Conservation (phyloP, 2,797 vertebrate genomes). For the Thripadectes ignobilis region DNA sequence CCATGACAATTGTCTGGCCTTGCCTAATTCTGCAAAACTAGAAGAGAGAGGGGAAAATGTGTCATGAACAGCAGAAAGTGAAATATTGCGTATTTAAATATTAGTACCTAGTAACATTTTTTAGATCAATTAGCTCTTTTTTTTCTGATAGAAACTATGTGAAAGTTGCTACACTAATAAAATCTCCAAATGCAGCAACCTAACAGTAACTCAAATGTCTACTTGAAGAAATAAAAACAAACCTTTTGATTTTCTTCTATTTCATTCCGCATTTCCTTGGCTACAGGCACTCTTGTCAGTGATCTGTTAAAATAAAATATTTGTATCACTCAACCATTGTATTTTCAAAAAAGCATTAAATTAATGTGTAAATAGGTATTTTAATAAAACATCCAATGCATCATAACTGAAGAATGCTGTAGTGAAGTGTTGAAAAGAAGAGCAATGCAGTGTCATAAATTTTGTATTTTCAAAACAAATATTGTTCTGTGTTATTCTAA, state of each 20-base stretch:
- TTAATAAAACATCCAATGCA: neutral
- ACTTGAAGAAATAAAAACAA: constrained; percentile 39
- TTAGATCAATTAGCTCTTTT: neutral
- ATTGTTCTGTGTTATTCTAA: neutral
- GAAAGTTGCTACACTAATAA: neutral
- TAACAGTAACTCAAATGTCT: neutral
- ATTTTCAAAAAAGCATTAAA: neutral
- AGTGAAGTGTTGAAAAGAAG: neutral
- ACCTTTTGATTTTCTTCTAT: constrained; percentile 99
- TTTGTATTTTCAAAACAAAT: neutral
- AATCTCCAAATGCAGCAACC: neutral
- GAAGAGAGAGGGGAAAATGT: neutral
- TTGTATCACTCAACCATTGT: neutral
- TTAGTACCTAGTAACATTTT: neutral
- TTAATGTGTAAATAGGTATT: neutral
- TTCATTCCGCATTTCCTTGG: constrained; percentile 91
- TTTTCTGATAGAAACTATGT: neutral
- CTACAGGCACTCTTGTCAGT: constrained; percentile 89
- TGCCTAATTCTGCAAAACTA: neutral
- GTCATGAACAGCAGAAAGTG: neutral
- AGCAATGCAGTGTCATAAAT: neutral
- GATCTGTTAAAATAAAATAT: constrained; percentile 86
- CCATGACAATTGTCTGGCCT: neutral
- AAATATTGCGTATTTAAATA: neutral
- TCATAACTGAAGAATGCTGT: neutral